phyloP scores from a whole-genome alignment of 2,888 invertebrate species.

The Cantharis lateralis region DNA sequence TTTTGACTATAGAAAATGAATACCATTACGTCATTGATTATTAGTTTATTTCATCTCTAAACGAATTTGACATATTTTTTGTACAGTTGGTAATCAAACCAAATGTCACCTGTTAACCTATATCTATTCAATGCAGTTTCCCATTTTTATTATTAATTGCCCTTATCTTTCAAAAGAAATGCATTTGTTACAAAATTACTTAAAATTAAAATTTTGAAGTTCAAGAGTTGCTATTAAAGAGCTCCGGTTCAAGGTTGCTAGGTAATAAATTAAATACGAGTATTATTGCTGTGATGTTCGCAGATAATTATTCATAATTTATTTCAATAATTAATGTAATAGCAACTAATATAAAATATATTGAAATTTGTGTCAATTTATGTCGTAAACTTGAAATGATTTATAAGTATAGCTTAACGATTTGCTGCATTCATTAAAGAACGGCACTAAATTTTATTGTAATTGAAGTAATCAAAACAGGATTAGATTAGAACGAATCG shows the following conservation, averaged over 20 bases:
- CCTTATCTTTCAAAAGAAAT: background rate
- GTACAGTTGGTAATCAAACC: constrained; percentile 1
- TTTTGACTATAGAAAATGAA: constrained; percentile 32
- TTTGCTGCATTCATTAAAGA: background rate
- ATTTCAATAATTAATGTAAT: background rate
- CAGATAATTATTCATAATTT: background rate
- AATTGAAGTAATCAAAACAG: background rate
- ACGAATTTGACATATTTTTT: constrained; percentile 1
- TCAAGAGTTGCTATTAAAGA: background rate
- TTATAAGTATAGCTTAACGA: background rate
- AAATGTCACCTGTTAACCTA: constrained; percentile 19
- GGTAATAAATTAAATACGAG: background rate
- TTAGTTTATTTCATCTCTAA: background rate
- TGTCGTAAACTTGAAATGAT: background rate
- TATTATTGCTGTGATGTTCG: background rate
- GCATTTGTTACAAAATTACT: background rate
- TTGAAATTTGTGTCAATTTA: background rate
- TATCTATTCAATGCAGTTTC: background rate
- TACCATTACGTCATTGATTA: constrained; percentile 34
- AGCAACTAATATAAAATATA: background rate
- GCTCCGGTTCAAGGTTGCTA: background rate
- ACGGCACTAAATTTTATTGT: background rate
- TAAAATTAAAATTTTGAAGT: background rate
- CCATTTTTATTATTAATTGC: background rate
- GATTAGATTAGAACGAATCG: background rate